Evolutionary conservation across 2,888 invertebrate species (phyloP), one percentile per base, ranked within the genome.

Genomic region (Drosophila nr. perissopoda): DNA sequence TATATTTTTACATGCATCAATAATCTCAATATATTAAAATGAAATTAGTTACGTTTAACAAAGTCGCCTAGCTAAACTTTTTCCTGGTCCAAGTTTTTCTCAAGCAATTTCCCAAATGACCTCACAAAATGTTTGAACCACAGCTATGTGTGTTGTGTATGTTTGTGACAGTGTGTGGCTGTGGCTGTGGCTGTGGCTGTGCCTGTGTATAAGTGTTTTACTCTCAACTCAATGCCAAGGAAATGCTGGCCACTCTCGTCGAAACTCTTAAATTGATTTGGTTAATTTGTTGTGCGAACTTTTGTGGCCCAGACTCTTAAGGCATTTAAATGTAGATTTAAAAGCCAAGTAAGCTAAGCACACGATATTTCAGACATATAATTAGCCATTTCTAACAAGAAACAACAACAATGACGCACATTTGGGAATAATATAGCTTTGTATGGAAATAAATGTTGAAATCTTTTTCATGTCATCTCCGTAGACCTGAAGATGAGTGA

Each of bases 241-340:
- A 65, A 59, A 66, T 62, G 74, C 52, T 59, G 16, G 54, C 31
- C 48, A 34, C 34, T 60, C 62, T 60, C 49, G 62, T 27, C 36
- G 36, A 75, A 85, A 58, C 77, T 66, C 66, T 67, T 48, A 70
- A 86, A 83, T 83, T 86, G 74, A 84, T 88, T 86, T 74, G 67
- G 73, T 66, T 88, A 88, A 84, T 81, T 81, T 83, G 76, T 68
- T 67, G 79, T 25, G 21, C 25, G 52, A 79, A 67, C 70, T 79
- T 66, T 66, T 70, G 61, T 66, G 59, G 42, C 52, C 13, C 34
- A 34, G 40, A 62, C 48, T 59, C 70, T 77, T 62, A 42, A 48
- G 11, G 57, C 60, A 64, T 74, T 75, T 79, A 74, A 74, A 76
- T 74, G 48, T 61, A 48, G 58, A 70, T 61, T 79, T 65, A 48